Conservation (phyloP, 2,888 invertebrate species). For the Ceraclea dissimilis region DNA sequence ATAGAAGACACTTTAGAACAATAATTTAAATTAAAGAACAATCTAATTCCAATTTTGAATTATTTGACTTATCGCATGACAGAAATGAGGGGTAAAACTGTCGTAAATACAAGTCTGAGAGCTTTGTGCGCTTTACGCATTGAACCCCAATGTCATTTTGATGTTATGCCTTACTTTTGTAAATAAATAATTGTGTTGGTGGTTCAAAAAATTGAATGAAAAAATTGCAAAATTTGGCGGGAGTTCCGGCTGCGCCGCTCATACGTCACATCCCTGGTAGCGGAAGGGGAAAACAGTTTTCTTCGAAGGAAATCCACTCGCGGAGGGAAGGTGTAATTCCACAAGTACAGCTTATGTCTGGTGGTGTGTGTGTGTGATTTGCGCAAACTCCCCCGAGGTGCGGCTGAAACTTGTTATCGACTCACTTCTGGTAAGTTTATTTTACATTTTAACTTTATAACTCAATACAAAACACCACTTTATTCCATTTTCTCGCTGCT, state of each 20-base stretch:
- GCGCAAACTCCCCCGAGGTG: slow-evolving; percentile 18
- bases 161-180: not conserved
- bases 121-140: not conserved
- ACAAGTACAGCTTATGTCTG: not conserved
- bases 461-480: not conserved
- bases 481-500: too few species aligned
- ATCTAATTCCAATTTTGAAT: too few species aligned
- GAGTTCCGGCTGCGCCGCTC: too few species aligned
- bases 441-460: not conserved
- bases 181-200: not conserved
- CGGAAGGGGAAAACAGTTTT: not conserved
- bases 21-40: too few species aligned
- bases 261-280: not conserved
- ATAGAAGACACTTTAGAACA: too few species aligned
- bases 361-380: not conserved
- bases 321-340: not conserved
- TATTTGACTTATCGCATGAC: not conserved
- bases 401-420: slow-evolving; percentile 16
- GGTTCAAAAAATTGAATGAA: not conserved
- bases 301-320: not conserved
- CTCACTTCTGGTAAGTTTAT: slow-evolving; percentile 3
- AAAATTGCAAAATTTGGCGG: too few species aligned
- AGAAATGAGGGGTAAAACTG: not conserved
- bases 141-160: not conserved
- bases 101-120: not conserved